Evolutionary conservation across 2,888 invertebrate species (phyloP), one percentile per base, ranked within the genome.

Genomic region (Athrips mouffetella): DNA sequence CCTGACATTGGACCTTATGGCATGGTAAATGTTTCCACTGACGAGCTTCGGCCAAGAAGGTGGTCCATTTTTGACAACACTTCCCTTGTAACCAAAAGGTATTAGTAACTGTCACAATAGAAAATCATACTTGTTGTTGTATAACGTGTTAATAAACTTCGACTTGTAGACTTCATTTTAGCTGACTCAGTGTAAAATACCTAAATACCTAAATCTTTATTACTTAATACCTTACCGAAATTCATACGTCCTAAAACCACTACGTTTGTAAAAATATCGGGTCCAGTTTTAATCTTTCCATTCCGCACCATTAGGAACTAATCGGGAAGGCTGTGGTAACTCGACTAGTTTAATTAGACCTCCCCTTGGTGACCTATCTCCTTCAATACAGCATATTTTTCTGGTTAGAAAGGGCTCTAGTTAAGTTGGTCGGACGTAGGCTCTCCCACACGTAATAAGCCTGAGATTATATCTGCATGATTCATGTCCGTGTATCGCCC

Each of bases 251-350:
- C 33, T 4, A 27, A 44, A 44, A 49, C 31, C 44, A 35, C 48
- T 23, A 41, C 30, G 16, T 21, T 25, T 31, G 33, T 39, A 44
- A 47, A 53, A 47, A 52, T 54, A 51, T 47, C 50, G 30, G 48
- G 39, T 40, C 29, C 50, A 49, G 51, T 53, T 55, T 54, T 77
- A 77, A 76, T 76, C 76, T 76, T 60, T 59, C 69, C 57, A 48
- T 76, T 76, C 74, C 76, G 60, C 67, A 45, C 74, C 76, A 76
- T 77, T 76, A 71, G 75, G 67, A 71, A 60, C 65, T 71, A 76
- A 75, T 76, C 70, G 77, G 61, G 67, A 74, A 75, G 67, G 67
- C 73, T 70, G 70, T 60, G 67, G 62, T 55, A 51, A 53, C 48
- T 53, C 58, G 53, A 55, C 76, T 71, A 73, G 55, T 21, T 58